These are phyloP conservation scores for Mus minutoides DNA, from an alignment of 2,797 vertebrate genomes.

Conservation along the genomic window DNA sequence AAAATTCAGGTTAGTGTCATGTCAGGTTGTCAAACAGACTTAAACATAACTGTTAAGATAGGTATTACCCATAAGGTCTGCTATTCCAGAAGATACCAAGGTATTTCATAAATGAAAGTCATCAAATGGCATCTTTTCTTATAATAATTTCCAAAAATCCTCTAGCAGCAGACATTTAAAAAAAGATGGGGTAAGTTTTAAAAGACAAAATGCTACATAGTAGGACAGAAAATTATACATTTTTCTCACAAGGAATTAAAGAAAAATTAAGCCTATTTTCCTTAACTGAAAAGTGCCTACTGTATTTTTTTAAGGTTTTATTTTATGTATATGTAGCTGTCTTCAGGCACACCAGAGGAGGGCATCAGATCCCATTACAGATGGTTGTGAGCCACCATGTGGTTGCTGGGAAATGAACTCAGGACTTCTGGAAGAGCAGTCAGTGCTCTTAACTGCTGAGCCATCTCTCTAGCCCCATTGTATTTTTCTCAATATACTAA, in stretches of 20 bases:
- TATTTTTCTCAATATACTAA: neutral
- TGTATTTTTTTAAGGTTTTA: neutral
- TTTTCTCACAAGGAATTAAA: conserved; percentile 32
- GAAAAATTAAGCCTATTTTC: neutral
- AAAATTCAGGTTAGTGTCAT: neutral
- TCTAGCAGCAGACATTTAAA: neutral
- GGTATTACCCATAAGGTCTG: neutral
- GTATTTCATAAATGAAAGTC: conserved; percentile 22
- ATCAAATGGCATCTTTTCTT: neutral
- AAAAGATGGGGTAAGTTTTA: conserved; percentile 28
- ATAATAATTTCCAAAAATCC: neutral
- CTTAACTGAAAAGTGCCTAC: neutral
- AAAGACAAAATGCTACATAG: conserved; percentile 25
- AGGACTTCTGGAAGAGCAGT: neutral
- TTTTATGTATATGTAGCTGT: neutral
- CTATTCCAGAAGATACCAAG: neutral
- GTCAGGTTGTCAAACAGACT: neutral
- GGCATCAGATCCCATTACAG: neutral
- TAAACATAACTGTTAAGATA: neutral
- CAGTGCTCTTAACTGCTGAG: neutral
- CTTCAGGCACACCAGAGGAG: neutral
- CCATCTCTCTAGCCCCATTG: neutral
- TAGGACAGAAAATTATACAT: neutral
- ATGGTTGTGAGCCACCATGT: neutral
- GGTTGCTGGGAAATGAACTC: neutral